Evolutionary conservation across 2,888 invertebrate species (phyloP).

Genomic region (Petrolisthes manimaculis): DNA sequence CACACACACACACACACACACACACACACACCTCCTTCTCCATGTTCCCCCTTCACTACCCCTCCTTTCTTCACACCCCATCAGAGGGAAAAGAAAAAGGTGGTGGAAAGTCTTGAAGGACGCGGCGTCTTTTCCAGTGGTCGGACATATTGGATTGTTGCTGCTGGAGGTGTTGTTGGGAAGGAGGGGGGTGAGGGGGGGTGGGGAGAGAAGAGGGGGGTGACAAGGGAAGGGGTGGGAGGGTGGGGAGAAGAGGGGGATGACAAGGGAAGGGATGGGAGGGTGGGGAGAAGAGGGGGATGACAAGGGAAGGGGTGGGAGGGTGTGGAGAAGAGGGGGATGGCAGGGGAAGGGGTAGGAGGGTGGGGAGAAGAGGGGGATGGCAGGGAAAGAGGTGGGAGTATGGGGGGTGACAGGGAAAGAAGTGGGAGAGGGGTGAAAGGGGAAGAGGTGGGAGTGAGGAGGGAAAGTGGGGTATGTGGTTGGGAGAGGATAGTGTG

Average conservation of each 20-base stretch:
- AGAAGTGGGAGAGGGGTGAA: background rate
- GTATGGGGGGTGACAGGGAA: background rate
- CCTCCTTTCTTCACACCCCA: conserved; percentile 10
- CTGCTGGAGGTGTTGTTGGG: background rate
- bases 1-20: background rate
- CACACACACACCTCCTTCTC: background rate
- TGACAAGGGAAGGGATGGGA: conserved; percentile 22
- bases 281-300: background rate
- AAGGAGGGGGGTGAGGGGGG: conserved; percentile 14
- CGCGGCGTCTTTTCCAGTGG: background rate
- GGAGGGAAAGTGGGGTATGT: background rate
- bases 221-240: background rate
- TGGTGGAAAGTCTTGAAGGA: background rate
- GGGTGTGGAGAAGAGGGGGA: conserved; percentile 47
- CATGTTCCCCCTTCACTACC: background rate
- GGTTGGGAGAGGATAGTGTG: background rate
- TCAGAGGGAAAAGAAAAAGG: conserved; percentile 5
- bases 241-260: conserved; percentile 4
- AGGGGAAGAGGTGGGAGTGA: conserved; percentile 55
- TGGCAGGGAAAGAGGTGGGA: no score
- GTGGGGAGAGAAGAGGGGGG: background rate
- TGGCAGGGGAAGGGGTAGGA: conserved; percentile 49
- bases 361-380: background rate
- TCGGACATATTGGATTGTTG: conserved; percentile 27
- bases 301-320: conserved; percentile 19